These are phyloP conservation scores for Melanerpes aurifrons DNA, from an alignment of 2,113 vertebrate species.

Conservation along the genomic window DNA sequence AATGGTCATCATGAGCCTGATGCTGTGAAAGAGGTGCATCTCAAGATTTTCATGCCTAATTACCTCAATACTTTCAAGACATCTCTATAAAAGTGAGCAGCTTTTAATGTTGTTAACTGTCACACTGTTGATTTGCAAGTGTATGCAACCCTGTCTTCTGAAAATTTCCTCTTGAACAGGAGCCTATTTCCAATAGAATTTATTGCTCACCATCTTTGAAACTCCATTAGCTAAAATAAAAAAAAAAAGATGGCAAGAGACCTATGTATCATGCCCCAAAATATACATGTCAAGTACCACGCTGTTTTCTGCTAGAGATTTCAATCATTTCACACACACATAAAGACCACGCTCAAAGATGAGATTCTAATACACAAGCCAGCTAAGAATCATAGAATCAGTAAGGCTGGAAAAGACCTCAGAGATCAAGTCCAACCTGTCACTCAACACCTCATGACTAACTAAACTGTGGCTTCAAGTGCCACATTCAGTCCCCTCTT, in stretches of 20 bases:
- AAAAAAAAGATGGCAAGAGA: background rate
- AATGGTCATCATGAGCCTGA: background rate
- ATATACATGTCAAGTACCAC: background rate
- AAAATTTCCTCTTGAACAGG: background rate
- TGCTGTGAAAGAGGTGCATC: conserved; percentile 8
- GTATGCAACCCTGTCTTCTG: background rate
- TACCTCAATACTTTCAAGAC: background rate
- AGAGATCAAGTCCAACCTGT: too few relatives aligned
- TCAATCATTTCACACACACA: background rate
- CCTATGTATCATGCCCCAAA: background rate
- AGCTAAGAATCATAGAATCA: background rate
- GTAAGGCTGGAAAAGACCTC: too few relatives aligned
- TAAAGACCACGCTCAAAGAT: background rate
- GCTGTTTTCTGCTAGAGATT: background rate
- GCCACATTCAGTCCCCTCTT: too few relatives aligned
- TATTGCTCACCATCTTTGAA: background rate
- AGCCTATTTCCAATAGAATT: background rate
- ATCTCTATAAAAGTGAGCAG: background rate
- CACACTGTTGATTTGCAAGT: background rate
- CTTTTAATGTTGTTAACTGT: background rate
- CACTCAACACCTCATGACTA: too few relatives aligned
- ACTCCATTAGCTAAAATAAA: background rate
- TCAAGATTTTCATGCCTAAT: conserved; percentile 22
- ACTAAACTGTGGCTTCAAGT: too few relatives aligned
- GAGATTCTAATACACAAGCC: background rate